Evolutionary conservation across 1,140 invertebrate species (phyloP).

Genomic region (Rhopalosiphum padi): DNA sequence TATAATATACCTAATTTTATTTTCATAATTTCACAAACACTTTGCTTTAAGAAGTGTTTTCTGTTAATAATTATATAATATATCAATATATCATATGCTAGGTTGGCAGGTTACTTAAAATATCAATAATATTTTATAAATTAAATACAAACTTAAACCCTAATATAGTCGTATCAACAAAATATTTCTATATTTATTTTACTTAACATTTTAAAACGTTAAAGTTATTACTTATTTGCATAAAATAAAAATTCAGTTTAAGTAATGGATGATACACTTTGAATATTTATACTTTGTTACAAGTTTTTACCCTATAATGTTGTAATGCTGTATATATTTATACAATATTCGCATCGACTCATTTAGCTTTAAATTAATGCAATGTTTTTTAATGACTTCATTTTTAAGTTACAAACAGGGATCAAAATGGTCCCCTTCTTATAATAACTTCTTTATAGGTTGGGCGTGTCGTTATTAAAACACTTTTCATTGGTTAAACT

Average conservation of each 20-base stretch:
- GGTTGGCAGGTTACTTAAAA: background rate
- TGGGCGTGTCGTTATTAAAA: slow-evolving; percentile 27
- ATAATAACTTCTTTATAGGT: slow-evolving; percentile 35
- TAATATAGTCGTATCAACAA: background rate
- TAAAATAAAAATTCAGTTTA: background rate
- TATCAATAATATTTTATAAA: background rate
- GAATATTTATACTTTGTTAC: slow-evolving; percentile 12
- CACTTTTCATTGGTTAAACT: slow-evolving; percentile 32
- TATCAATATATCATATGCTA: background rate
- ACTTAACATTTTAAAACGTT: background rate
- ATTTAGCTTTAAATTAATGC: slow-evolving; percentile 44
- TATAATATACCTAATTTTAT: background rate
- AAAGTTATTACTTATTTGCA: background rate
- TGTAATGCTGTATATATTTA: background rate
- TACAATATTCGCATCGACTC: slow-evolving; percentile 26
- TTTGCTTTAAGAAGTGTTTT: background rate
- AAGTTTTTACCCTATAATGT: background rate
- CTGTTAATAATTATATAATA: background rate
- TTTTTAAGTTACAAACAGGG: background rate
- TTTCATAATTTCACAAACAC: background rate
- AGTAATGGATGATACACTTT: slow-evolving; percentile 22
- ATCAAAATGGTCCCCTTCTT: slow-evolving; percentile 35
- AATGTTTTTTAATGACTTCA: slow-evolving; percentile 6
- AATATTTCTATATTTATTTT: background rate
- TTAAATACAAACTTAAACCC: background rate